A percentile compares a stretch with the other conserved stretches of the same genome.
Evolutionary conservation across 2,888 invertebrate genomes (phyloP).

Genomic region (Zygogramma bicolorata): DNA sequence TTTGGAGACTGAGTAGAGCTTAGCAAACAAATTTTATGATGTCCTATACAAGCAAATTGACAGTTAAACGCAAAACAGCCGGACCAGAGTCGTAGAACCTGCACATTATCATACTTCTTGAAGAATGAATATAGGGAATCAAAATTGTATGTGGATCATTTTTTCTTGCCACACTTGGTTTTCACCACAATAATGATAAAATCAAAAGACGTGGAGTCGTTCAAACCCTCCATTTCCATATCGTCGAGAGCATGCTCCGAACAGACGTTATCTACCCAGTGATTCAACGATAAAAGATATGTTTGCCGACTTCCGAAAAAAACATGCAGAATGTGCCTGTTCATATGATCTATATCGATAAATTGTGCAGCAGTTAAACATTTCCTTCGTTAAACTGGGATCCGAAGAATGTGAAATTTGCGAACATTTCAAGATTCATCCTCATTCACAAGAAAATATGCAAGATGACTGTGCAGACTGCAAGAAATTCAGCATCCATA

Average conservation of each 20-base stretch:
- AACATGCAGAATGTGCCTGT: conserved; percentile 23
- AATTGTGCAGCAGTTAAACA: conserved; percentile 31
- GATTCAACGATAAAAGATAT: conserved; percentile 33
- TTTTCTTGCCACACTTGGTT: background rate
- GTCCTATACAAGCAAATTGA: background rate
- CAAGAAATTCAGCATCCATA: conserved; percentile 9
- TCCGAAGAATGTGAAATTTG: conserved; percentile 41
- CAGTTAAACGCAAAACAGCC: background rate
- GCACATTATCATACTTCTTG: background rate
- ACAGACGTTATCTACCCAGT: conserved; percentile 39
- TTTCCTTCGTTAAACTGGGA: conserved; percentile 39
- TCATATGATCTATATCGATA: conserved; percentile 40
- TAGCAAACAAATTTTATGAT: background rate
- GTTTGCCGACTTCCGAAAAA: conserved; percentile 36
- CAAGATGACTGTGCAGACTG: conserved; percentile 15
- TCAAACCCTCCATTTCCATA: conserved; percentile 36
- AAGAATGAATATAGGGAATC: background rate
- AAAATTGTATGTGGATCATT: background rate
- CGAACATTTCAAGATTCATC: conserved; percentile 19
- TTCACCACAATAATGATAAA: background rate
- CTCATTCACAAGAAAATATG: conserved; percentile 16
- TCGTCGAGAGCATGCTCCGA: conserved; percentile 39
- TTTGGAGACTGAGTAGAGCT: background rate
- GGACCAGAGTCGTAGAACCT: background rate
- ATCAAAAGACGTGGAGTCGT: conserved; percentile 34